Base-by-base conservation (phyloP, 2,113 vertebrate genomes). In the Lates calcarifer region DNA sequence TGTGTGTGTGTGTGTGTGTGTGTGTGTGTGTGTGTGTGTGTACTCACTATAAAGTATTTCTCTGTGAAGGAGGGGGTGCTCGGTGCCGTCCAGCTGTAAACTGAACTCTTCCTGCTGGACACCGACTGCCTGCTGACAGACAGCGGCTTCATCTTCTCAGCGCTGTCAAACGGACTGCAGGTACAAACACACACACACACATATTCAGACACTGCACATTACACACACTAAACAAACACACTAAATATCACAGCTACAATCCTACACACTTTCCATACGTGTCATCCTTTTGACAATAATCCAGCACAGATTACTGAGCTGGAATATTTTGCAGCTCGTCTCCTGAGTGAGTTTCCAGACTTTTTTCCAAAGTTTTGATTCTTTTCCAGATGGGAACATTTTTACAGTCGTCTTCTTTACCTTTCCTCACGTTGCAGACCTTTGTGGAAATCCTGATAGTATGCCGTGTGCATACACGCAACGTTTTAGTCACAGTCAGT, bases 61-160 rank as follows among this genome's bases (percentile, higher is more conserved):
- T 99, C 97, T 1, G 96, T 96, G 95, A 98, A 99, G 93, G 96
- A 98, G 37, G 98, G 97, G 0, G 96, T 98, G 83, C 91, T 97
- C 0, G 97, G 97, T 2, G 97, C 96, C 0, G 97, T 98, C 97
- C 96, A 98, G 92, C 92, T 96, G 93, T 97, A 96, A 4, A 98
- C 77, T 0, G 96, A 98, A 33, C 94, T 95, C 92, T 97, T 99
- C 76, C 96, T 95, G 94, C 96, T 96, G 24, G 95, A 93, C 88
- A 95, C 51, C 0, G 96, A 97, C 66, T 95, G 95, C 84, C 94
- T 96, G 92, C 95, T 94, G 6, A 91, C 81, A 17, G 95, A 94
- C 0, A 96, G 94, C 33, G 95, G 77, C 35, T 94, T 95, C 71
- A 94, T 79, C 88, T 91, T 90, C 84, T 93, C 96, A 17, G 94